Percentiles rank a stretch among this genome's conserved stretches.
These are phyloP conservation scores for Nannoperca australis DNA, from an alignment of 2,797 vertebrate genomes.

Conservation along the genomic window DNA sequence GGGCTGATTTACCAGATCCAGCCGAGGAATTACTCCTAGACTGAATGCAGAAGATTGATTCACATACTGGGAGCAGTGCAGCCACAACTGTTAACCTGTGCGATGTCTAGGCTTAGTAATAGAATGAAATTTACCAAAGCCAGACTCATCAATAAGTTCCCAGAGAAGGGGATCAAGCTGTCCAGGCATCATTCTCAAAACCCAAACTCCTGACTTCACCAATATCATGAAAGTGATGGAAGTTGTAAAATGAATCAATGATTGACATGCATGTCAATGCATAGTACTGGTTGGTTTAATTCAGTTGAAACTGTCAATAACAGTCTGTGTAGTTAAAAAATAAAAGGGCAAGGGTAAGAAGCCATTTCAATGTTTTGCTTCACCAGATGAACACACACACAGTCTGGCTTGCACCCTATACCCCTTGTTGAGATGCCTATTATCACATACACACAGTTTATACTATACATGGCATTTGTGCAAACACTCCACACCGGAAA, in stretches of 20 bases:
- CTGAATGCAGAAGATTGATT: conserved; percentile 31
- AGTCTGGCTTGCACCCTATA: not conserved
- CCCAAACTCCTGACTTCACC: not conserved
- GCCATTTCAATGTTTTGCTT: not conserved
- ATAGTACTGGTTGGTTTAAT: not conserved
- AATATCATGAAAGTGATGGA: not conserved
- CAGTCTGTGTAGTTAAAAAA: not conserved
- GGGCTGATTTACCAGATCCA: conserved; percentile 18
- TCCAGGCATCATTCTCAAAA: conserved; percentile 9
- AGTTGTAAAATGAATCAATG: not conserved
- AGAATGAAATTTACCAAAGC: not conserved
- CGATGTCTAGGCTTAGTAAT: not conserved
- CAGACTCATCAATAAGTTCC: conserved; percentile 12
- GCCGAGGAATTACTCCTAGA: conserved; percentile 28
- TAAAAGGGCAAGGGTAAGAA: conserved; percentile 2
- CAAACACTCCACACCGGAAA: conserved; percentile 16
- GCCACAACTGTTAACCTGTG: not conserved
- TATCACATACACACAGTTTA: not conserved
- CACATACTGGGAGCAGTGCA: not conserved
- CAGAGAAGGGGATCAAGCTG: not conserved
- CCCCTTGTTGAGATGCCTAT: not conserved
- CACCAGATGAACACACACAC: not conserved
- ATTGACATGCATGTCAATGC: not conserved
- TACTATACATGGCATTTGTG: not conserved
- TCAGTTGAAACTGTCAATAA: conserved; percentile 9